Evolutionary conservation across 2,888 invertebrate genomes (phyloP).

Genomic region (Cryptus armator): DNA sequence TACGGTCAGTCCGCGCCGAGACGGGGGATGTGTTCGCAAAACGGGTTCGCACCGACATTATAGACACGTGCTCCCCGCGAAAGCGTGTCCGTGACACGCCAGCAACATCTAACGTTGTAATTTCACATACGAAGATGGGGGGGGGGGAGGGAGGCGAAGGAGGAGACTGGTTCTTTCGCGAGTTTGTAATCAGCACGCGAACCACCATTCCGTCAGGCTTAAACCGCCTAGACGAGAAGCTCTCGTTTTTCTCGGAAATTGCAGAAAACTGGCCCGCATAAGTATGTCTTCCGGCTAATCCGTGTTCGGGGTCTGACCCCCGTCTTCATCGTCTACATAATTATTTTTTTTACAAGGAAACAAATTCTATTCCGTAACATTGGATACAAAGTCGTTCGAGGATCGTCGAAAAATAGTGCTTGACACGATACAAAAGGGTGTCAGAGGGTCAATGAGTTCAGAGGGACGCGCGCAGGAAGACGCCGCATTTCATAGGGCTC

Average conservation of each 20-base stretch:
- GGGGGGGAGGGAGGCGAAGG: neutral
- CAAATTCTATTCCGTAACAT: neutral
- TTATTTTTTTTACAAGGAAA: neutral
- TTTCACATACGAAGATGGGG: slow-evolving; percentile 55
- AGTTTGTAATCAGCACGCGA: slow-evolving; percentile 68
- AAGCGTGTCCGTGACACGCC: slow-evolving; percentile 68
- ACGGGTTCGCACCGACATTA: slow-evolving; percentile 63
- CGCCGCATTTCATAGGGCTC: slow-evolving; percentile 2
- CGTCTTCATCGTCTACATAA: neutral
- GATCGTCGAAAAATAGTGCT: neutral
- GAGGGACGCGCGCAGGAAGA: neutral
- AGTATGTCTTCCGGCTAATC: neutral
- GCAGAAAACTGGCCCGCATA: slow-evolving; percentile 33
- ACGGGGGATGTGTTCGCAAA: slow-evolving; percentile 51
- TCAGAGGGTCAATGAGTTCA: neutral
- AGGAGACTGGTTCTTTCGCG: slow-evolving; percentile 71
- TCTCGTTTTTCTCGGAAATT: slow-evolving; percentile 52
- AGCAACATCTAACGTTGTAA: slow-evolving; percentile 60
- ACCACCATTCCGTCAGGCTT: slow-evolving; percentile 46
- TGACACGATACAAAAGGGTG: neutral
- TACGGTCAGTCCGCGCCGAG: slow-evolving; percentile 6
- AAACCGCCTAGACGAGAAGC: slow-evolving; percentile 46
- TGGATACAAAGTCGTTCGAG: neutral
- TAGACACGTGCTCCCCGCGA: slow-evolving; percentile 66
- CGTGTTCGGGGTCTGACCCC: neutral